Evolutionary conservation across 1,140 invertebrate genomes (phyloP).

Genomic region (Pseudomyrmex flavicornis): DNA sequence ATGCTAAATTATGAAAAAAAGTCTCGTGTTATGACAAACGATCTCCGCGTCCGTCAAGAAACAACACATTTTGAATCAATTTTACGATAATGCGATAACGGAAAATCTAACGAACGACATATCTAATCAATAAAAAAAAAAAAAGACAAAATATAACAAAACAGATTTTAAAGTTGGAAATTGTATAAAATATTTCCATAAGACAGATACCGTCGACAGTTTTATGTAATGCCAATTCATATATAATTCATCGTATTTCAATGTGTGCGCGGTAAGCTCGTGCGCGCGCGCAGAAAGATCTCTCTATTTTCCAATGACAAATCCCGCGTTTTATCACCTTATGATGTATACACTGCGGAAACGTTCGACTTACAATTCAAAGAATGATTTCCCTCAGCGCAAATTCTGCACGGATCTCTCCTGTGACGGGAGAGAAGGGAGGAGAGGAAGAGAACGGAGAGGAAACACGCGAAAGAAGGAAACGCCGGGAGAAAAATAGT

Average conservation of each 20-base stretch:
- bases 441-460: constrained; percentile 12
- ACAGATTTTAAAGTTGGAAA: background rate
- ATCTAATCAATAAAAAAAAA: background rate
- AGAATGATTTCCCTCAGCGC: constrained; percentile 65
- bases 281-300: background rate
- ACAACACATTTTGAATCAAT: constrained; percentile 3
- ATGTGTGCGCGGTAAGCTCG: background rate
- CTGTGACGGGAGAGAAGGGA: background rate
- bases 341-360: constrained; percentile 28
- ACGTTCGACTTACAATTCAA: constrained; percentile 62
- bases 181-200: background rate
- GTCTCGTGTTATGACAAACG: background rate
- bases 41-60: background rate
- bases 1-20: background rate
- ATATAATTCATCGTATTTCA: constrained; percentile 53
- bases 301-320: constrained; percentile 44
- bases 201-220: background rate
- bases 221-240: constrained; percentile 36
- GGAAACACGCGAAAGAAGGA: constrained; percentile 27
- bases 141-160: background rate
- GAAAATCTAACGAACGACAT: background rate
- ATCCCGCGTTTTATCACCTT: constrained; percentile 55
- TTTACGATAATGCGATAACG: background rate
- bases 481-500: background rate
- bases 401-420: constrained; percentile 40